Conservation (phyloP, 1,140 invertebrate genomes). For the Holcopasites calliopsidis region DNA sequence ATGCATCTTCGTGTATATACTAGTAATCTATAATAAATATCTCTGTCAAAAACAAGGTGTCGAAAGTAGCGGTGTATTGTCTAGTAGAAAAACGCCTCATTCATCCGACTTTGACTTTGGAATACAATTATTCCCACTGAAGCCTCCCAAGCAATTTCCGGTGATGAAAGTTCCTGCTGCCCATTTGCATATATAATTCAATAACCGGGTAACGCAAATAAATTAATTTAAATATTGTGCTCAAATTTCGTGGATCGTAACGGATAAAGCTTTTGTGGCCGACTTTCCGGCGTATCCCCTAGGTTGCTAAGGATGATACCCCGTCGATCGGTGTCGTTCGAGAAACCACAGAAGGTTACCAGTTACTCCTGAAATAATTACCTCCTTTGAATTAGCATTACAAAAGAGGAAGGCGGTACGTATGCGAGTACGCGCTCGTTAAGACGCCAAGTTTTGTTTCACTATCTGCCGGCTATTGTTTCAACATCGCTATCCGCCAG, state of each 20-base stretch:
- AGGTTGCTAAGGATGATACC: constrained; percentile 15
- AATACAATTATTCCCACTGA: too few species aligned
- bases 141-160: too few species aligned
- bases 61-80: too few species aligned
- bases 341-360: constrained; percentile 47
- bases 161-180: too few species aligned
- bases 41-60: too few species aligned
- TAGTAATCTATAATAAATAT: too few species aligned
- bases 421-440: constrained; percentile 47
- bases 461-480: constrained; percentile 60
- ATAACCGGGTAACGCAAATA: too few species aligned
- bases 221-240: too few species aligned
- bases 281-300: constrained; percentile 28
- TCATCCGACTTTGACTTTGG: too few species aligned
- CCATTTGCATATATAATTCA: too few species aligned
- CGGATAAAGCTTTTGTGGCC: neutral
- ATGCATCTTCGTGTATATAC: too few species aligned
- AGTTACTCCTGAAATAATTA: constrained; percentile 57
- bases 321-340: constrained; percentile 19
- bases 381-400: constrained; percentile 60
- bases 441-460: constrained; percentile 55
- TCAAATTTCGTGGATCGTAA: neutral
- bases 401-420: constrained; percentile 55
- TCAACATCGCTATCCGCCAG: constrained; percentile 52
- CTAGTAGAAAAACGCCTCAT: too few species aligned